Percentiles rank a stretch among this genome's conserved stretches.
Conservation (phyloP, 1,140 invertebrate genomes). For the Lepidostoma basale region DNA sequence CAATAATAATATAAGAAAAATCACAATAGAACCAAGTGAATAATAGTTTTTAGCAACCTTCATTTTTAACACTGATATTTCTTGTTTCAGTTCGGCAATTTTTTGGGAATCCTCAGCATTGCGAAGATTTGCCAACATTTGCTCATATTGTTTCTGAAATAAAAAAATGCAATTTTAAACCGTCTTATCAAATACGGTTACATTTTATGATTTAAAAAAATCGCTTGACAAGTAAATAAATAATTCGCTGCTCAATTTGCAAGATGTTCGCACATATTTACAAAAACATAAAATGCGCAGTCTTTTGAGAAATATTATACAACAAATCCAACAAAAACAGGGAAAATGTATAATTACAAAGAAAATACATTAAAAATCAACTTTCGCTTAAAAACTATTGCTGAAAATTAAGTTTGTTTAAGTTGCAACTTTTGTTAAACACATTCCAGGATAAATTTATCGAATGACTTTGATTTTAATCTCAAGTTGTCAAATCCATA, state of each 20-base stretch:
- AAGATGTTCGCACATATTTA: background rate
- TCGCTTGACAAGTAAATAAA: background rate
- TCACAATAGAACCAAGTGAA: background rate
- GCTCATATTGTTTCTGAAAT: constrained; percentile 85
- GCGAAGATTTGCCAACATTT: constrained; percentile 91
- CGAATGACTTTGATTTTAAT: too few relatives aligned
- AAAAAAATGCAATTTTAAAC: constrained; percentile 13
- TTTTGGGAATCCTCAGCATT: constrained; percentile 93
- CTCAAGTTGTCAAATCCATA: too few relatives aligned
- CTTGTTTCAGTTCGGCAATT: constrained; percentile 93
- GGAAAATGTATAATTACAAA: too few relatives aligned
- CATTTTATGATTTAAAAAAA: too few relatives aligned
- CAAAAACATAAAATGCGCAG: background rate
- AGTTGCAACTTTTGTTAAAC: too few relatives aligned
- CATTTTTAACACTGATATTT: constrained; percentile 91
- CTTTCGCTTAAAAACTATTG: too few relatives aligned
- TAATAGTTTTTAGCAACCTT: constrained; percentile 73
- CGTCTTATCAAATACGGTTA: background rate
- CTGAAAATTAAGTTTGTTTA: too few relatives aligned
- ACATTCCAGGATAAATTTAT: too few relatives aligned
- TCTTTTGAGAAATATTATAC: background rate
- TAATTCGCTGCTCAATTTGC: background rate
- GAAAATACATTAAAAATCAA: too few relatives aligned
- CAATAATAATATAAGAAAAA: background rate
- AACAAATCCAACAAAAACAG: background rate